Base-by-base conservation (phyloP, 1,140 invertebrate species). In the Drosophila subpulchrella region DNA sequence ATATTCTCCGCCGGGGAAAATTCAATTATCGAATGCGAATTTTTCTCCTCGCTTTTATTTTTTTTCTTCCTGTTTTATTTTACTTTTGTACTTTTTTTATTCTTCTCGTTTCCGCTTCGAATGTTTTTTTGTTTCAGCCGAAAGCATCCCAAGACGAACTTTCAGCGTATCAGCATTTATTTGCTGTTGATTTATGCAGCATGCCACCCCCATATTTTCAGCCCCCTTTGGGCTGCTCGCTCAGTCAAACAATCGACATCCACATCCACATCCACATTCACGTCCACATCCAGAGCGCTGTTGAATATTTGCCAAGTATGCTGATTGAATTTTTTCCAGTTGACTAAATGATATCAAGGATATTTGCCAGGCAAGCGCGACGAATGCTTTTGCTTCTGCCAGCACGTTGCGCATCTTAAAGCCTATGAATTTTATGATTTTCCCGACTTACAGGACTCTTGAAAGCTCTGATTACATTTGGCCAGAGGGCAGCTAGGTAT, bases 291-390 rank as follows among this genome's bases (percentile, higher is more conserved):
- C 54, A 27, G 38, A 68, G 51, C 75, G 38, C 62, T 76, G 81
- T 85, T 89, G 89, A 85, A 82, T 91, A 91, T 91, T 91, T 91
- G 90, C 90, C 78, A 90, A 90, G 90, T 90, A 91, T 91, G 82
- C 90, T 91, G 90, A 91, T 91, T 91, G 90, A 91, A 91, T 91
- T 91, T 90, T 91, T 91, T 91, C 90, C 90, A 89, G 83, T 91
- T 91, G 90, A 91, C 90, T 91, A 91, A 91, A 91, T 91, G 90
- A 90, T 91, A 91, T 91, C 90, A 91, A 91, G 90, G 90, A 91
- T 91, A 91, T 91, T 91, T 91, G 80, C 86, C 71, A 57, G 71
- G 58, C 55, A 76, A 68, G 75, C 61, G 65, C 61, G 46, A 36
- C 62, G 41, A 46, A 54, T 34, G 32, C 54, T 46, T 39, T 54